Conservation (phyloP, 2,113 vertebrate species). For the Phrynosoma blainvillii region DNA sequence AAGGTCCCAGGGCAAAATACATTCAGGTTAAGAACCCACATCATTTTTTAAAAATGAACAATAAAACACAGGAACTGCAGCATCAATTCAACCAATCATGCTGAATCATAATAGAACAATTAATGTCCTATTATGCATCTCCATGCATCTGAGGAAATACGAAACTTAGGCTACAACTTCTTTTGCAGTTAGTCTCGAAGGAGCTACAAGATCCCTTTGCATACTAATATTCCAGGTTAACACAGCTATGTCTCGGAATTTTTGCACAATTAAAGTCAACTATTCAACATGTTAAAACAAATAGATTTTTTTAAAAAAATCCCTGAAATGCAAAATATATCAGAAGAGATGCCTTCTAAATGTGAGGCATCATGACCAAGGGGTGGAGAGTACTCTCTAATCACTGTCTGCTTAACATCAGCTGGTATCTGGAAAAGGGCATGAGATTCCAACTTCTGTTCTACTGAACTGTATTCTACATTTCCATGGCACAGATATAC, state of each 20-base stretch:
- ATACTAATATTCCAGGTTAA: no score
- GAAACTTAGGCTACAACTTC: no score
- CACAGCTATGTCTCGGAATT: no score
- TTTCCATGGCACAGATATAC: neutral
- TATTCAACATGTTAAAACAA: neutral
- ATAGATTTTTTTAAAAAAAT: neutral
- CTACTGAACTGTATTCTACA: neutral
- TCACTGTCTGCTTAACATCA: neutral
- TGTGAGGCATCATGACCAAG: neutral
- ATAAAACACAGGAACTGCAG: neutral
- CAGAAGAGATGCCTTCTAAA: neutral
- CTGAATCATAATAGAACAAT: neutral
- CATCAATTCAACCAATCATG: neutral
- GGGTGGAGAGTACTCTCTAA: neutral
- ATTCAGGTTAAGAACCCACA: neutral
- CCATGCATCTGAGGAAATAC: no score
- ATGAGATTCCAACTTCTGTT: neutral
- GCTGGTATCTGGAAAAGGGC: neutral
- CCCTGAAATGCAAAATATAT: neutral
- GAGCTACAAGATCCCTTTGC: no score
- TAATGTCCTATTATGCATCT: no score
- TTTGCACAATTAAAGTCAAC: neutral
- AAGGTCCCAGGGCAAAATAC: no score
- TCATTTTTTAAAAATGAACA: neutral
- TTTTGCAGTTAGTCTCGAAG: no score